Percentiles rank a stretch among this genome's conserved stretches.
These are phyloP conservation scores for Syngnathus rostellatus DNA, from an alignment of 2,797 vertebrate genomes.

Conservation along the genomic window DNA sequence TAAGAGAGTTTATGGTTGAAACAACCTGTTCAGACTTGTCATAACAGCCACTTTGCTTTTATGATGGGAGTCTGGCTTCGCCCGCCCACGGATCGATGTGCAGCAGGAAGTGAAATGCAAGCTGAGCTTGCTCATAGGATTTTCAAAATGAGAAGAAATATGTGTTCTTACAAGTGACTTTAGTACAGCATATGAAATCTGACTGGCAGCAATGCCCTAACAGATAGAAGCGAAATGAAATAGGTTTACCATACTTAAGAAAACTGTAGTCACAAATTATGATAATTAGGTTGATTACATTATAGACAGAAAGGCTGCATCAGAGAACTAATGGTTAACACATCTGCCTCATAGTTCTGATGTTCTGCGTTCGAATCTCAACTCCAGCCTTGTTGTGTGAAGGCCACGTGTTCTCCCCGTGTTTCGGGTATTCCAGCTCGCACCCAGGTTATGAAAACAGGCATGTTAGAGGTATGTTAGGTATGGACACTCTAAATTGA, in stretches of 20 bases:
- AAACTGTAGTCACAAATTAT: too few species aligned
- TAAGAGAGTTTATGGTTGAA: background rate
- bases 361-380: too few species aligned
- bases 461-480: background rate
- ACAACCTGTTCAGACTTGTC: conserved; percentile 52
- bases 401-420: too few species aligned
- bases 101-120: conserved; percentile 29
- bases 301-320: too few species aligned
- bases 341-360: too few species aligned
- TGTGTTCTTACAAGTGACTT: background rate
- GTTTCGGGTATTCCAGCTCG: background rate
- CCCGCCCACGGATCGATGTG: conserved; percentile 18
- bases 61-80: conserved; percentile 14
- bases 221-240: background rate
- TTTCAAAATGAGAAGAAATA: background rate
- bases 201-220: background rate
- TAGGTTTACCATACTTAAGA: too few species aligned
- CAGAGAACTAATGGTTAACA: too few species aligned
- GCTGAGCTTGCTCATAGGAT: background rate
- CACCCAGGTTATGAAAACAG: too few species aligned
- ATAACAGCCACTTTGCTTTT: conserved; percentile 24
- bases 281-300: too few species aligned
- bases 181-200: background rate
- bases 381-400: too few species aligned
- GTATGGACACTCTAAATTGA: background rate